Evolutionary conservation across 23 tunicate genomes (phyloP), one percentile per base, ranked within the genome.

Genomic region (Botrylloides violaceus): DNA sequence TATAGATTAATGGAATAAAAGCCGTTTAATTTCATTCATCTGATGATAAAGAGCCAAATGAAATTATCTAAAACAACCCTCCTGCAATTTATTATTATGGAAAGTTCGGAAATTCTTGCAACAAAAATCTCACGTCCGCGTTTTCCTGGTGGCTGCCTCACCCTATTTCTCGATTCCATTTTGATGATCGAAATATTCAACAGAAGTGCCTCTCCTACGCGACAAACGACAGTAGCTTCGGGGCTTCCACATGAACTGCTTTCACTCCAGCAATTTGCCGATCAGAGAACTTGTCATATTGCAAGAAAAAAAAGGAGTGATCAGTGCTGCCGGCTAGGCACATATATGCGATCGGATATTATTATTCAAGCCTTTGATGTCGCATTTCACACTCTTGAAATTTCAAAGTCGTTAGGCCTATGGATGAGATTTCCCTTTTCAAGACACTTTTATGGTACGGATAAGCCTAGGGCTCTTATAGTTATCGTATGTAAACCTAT

Each of bases 231-330:
- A 43, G 53, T 43, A 43, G 53, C 53, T 43, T 43, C 53, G 53
- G 53, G 53, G 53, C 53, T 43, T 43, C 53, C 53, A 43, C 9
- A 43, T 43, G 53, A 43, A 43, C 53, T 43, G 53, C 53, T 43
- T 43, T 43, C 53, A 43, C 53, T 43, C 53, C 53, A 43, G 53
- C 53, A 43, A 15, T 43, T 43, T 43, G 53, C 9, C 53, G 53
- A 43, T 7, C 53, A 43, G 53, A 43, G 53, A 43, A 43, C 53
- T 43, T 43, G 53, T 15, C 12, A 43, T 43, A 43, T 43, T 43
- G 15, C 15, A 43, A 15, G 53, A 43, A 43, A 43, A 43, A 43
- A 43, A 15, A 43, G 15, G 15, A 43, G 9, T 7, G 15, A n/a
- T n/a, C n/a, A n/a, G n/a, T n/a, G n/a, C n/a, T n/a, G n/a, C n/a